phyloP scores from a whole-genome alignment of 1,140 invertebrate genomes.

The Calephelis nemesis region DNA sequence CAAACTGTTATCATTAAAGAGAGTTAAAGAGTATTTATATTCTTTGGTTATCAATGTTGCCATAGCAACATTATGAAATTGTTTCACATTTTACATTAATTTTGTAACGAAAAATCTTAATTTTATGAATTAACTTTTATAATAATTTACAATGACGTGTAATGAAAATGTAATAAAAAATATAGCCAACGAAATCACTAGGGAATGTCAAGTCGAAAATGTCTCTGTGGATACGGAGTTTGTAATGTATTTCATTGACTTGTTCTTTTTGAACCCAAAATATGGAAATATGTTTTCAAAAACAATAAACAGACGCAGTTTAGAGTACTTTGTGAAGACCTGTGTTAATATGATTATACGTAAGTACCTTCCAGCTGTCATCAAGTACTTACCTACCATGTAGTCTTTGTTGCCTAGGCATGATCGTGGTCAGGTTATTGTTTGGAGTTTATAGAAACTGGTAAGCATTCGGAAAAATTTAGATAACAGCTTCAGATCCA shows the following conservation, averaged over 20 bases:
- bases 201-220: slow-evolving; percentile 53
- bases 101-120: slow-evolving; percentile 21
- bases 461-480: no score
- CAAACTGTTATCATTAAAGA: no score
- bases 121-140: slow-evolving; percentile 28
- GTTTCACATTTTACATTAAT: slow-evolving; percentile 6
- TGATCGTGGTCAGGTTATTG: no score
- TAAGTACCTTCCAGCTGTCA: slow-evolving; percentile 41
- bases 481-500: no score
- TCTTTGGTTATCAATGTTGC: slow-evolving; percentile 4
- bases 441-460: no score
- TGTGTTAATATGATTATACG: slow-evolving; percentile 65
- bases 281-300: slow-evolving; percentile 72
- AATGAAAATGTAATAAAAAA: slow-evolving; percentile 74
- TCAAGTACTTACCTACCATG: background rate
- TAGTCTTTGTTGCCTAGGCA: no score
- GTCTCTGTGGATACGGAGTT: slow-evolving; percentile 57
- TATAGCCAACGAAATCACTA: slow-evolving; percentile 75
- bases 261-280: slow-evolving; percentile 76
- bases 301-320: slow-evolving; percentile 64
- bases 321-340: slow-evolving; percentile 73
- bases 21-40: no score
- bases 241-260: slow-evolving; percentile 64
- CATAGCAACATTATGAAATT: slow-evolving; percentile 31
- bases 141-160: slow-evolving; percentile 51